Base-by-base conservation (phyloP, 1,140 invertebrate species). In the Drosophila ananassae region DNA sequence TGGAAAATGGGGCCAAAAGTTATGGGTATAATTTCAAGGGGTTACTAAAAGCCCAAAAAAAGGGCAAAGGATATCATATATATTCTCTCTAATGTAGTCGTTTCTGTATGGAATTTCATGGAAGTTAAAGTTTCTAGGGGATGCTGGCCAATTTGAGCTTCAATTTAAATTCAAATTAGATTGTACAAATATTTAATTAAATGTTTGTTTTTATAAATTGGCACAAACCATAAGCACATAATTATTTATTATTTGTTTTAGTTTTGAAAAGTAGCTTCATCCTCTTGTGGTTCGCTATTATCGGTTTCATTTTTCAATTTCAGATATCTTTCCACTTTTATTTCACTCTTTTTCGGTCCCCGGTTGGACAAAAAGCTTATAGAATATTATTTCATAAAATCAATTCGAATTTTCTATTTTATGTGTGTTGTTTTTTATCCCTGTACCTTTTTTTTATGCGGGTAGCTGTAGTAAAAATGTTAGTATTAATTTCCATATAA, bases 401-500 rank as follows among this genome's bases (percentile, higher is more conserved):
- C 82, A 78, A 87, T 85, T 81, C 51, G 51, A 75, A 58, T 85
- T 78, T 63, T 67, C 55, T 71, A 47, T 69, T 68, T 46, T 32
- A 66, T 47, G 62, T 32, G 13, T 47, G 9, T 37, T 52, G 48
- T 52, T 48, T 59, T 67, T 67, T 53, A 22, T 32, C 22, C 0
- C 28, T 44, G 17, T 12, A 10, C 13, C 10, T 17, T 44, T 46
- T 57, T 58, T 73, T 73, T 46, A 37, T 46, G 37, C 30, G 32
- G 50, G 21, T 44, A 46, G 60, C 47, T 59, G 30, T 51, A 62
- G 81, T 66, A 85, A 85, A 87, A 87, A 82, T 79, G 75, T 75
- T 87, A 69, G 82, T 87, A 85, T 85, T 85, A 85, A 85, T 85
- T 85, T 85, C 82, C 82, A 85, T 85, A 82, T 87, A 85, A 76